Percentiles rank a stretch among this genome's conserved stretches.
Conservation (phyloP, 2,888 invertebrate species). For the Matsumyia berberina region DNA sequence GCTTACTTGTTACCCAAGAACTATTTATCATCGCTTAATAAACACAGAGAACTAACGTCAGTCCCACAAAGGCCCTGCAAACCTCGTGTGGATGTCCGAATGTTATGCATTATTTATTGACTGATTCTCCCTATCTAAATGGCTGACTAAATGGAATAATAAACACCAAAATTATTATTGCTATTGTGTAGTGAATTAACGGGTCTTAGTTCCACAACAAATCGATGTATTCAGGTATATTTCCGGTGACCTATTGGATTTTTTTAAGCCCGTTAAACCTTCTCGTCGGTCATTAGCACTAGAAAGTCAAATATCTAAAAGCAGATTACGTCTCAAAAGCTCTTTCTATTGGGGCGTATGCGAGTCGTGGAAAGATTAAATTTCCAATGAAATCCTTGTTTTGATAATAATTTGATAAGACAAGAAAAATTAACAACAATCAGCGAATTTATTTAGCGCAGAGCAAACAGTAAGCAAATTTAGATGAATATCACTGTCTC, state of each 20-base stretch:
- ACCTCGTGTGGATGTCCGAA: too few species aligned
- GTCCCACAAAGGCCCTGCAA: too few species aligned
- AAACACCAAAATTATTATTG: too few species aligned
- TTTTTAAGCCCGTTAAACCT: not conserved
- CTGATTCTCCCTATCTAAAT: too few species aligned
- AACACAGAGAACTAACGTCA: too few species aligned
- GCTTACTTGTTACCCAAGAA: too few species aligned
- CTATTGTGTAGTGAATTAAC: not conserved
- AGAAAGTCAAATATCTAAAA: not conserved
- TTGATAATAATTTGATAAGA: constrained; percentile 55
- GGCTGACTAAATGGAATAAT: too few species aligned
- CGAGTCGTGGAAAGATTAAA: not conserved
- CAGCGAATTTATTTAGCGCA: constrained; percentile 13
- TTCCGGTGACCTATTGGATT: not conserved
- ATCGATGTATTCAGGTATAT: not conserved
- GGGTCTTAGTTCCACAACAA: not conserved
- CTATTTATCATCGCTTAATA: too few species aligned
- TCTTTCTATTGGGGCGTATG: not conserved
- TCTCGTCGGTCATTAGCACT: not conserved
- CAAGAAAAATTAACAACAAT: constrained; percentile 52
- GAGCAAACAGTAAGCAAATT: not conserved
- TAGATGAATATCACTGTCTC: constrained; percentile 11
- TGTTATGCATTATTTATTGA: too few species aligned
- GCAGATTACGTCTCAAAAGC: constrained; percentile 1
- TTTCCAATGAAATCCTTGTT: constrained; percentile 15